Evolutionary conservation across 2,113 vertebrate species (phyloP).

Genomic region (Athene cunicularia): DNA sequence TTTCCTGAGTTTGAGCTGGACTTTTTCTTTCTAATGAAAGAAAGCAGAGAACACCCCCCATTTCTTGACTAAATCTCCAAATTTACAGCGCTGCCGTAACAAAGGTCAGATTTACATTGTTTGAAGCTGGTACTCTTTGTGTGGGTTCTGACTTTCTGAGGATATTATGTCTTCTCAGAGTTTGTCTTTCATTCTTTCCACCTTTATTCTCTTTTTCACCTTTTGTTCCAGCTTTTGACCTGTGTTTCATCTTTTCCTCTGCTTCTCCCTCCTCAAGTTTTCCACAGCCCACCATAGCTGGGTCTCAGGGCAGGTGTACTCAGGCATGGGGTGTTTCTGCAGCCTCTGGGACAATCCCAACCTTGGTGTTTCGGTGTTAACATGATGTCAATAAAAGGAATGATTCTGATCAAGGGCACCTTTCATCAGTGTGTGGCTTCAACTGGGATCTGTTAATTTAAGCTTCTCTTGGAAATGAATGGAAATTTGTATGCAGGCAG

Average conservation of each 20-base stretch:
- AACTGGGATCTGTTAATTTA: neutral
- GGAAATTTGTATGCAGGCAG: neutral
- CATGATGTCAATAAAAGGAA: rapidly evolving
- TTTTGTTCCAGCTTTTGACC: neutral
- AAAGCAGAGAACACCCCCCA: neutral
- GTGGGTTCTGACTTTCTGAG: neutral
- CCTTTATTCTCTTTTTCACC: neutral
- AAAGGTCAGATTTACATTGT: neutral
- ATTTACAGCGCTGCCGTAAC: neutral
- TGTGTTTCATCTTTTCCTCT: neutral
- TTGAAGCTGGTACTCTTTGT: neutral
- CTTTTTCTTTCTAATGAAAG: neutral
- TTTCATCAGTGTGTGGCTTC: neutral
- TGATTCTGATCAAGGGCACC: neutral
- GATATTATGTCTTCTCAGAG: neutral
- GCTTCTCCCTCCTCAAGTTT: neutral
- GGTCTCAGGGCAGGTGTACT: rapidly evolving
- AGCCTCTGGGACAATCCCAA: neutral
- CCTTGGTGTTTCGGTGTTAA: neutral
- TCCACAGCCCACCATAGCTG: neutral
- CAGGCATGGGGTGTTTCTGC: rapidly evolving
- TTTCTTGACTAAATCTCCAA: neutral
- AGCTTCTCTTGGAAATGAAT: rapidly evolving
- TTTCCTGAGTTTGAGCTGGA: neutral
- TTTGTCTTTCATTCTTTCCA: neutral